These are phyloP conservation scores for Exocentrus adspersus DNA, from an alignment of 2,888 invertebrate genomes.

Conservation along the genomic window DNA sequence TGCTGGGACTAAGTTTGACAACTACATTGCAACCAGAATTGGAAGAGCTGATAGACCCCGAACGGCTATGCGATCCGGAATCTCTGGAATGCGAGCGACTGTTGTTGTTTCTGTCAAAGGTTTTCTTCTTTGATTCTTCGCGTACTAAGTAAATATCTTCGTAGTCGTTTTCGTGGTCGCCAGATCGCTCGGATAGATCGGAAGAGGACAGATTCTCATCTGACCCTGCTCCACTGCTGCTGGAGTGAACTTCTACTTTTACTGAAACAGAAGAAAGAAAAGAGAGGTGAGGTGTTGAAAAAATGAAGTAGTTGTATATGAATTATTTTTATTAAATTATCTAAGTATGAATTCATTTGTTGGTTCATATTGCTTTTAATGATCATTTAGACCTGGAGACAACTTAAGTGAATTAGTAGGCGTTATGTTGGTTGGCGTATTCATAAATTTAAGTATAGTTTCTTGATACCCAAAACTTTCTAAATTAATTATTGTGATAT, in stretches of 20 bases:
- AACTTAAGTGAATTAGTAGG: too few species aligned
- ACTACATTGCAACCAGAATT: constrained; percentile 62
- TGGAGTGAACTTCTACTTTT: constrained; percentile 88
- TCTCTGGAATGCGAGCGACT: constrained; percentile 47
- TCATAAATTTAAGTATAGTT: too few species aligned
- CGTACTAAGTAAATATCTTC: constrained; percentile 83
- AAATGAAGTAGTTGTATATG: not conserved
- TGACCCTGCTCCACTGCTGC: constrained; percentile 72
- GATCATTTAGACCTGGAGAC: too few species aligned
- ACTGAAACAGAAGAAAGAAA: constrained; percentile 71
- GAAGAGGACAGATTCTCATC: constrained; percentile 72
- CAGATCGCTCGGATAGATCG: constrained; percentile 65
- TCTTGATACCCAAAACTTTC: too few species aligned
- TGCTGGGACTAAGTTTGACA: constrained; percentile 54
- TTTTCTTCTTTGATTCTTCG: constrained; percentile 63
- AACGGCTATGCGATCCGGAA: constrained; percentile 76
- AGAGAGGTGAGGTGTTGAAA: too few species aligned
- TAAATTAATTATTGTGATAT: too few species aligned
- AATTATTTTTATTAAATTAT: too few species aligned
- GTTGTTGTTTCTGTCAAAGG: constrained; percentile 41
- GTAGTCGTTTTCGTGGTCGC: constrained; percentile 76
- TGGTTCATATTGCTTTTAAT: too few species aligned
- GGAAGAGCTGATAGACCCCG: constrained; percentile 64
- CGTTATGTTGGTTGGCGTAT: too few species aligned
- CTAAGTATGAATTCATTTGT: too few species aligned